Base-by-base conservation (phyloP, 2,113 vertebrate genomes). In the Nesospiza acunhae region DNA sequence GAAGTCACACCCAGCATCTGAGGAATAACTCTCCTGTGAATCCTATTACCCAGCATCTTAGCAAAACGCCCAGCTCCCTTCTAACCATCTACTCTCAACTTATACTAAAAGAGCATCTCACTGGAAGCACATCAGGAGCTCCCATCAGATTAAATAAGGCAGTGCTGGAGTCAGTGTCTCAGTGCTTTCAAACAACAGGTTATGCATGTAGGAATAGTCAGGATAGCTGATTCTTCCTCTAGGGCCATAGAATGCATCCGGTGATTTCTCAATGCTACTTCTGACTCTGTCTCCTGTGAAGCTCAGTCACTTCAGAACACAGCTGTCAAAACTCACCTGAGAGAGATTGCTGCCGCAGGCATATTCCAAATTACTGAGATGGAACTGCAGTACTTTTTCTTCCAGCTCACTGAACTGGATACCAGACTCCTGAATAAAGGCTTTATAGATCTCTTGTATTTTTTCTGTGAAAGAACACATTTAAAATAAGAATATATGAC, bases 341-440 rank as follows among this genome's bases (percentile, higher is more conserved):
- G 98, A 98, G 63, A 99, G 98, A 37, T 98, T 98, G 97, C 98
- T 99, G 73, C 99, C 99, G 23, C 99, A 99, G 89, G 99, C 99
- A 7, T 98, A 99, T 70, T 99, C 99, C 97, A 99, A 97, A 96
- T 99, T 99, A 80, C 99, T 99, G 91, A 99, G 99, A 79, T 99
- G 99, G 96, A 99, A 99, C 96, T 99, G 99, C 17, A 99, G 98
- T 13, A 99, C 99, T 76, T 99, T 99, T 90, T 99, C 99, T 70
- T 99, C 99, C 88, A 99, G 95, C 41, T 99, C 98, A 79, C 98
- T 99, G 97, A 99, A 99, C 85, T 99, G 99, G 94, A 99, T 98
- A 35, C 99, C 99, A 31, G 99, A 99, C 89, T 99, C 99, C 74
- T 99, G 98, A 78, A 99, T 97, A 79, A 99, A 99, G 46, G 98